These are phyloP conservation scores for Pseudolaguvia tuberculata DNA, from an alignment of 2,113 vertebrate genomes.

Conservation along the genomic window DNA sequence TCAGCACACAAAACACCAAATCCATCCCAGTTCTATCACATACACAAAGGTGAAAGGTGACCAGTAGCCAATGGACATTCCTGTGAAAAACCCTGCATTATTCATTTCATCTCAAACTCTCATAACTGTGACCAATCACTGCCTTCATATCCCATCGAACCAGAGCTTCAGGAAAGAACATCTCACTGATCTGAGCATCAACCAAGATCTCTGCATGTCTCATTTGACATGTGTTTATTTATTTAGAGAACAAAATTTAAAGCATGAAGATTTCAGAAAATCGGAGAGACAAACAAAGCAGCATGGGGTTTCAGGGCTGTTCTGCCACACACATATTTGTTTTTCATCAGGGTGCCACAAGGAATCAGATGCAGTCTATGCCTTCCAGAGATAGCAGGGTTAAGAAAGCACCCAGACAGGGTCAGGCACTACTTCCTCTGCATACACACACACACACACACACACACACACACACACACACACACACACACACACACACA, in stretches of 20 bases:
- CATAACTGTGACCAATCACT: conserved; percentile 55
- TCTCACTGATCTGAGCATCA: not conserved
- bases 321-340: conserved; percentile 36
- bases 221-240: not conserved
- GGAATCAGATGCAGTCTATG: conserved; percentile 31
- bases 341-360: conserved; percentile 32
- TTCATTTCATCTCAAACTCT: conserved; percentile 69
- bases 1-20: not conserved
- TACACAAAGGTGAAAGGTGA: conserved; percentile 37
- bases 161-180: conserved; percentile 32
- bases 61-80: conserved; percentile 52
- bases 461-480: conserved; percentile 2
- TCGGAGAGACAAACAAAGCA: conserved; percentile 10
- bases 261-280: conserved; percentile 12
- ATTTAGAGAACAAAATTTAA: not conserved
- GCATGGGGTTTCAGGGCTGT: not conserved
- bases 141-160: conserved; percentile 63
- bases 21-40: not conserved
- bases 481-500: too few relatives aligned
- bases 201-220: not conserved
- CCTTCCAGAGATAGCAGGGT: conserved; percentile 34
- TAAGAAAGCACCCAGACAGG: conserved; percentile 13
- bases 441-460: not conserved
- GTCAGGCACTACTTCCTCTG: conserved; percentile 9
- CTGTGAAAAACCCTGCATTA: conserved; percentile 62